Base-by-base conservation (phyloP, 2,797 vertebrate genomes). In the Acrossocheilus wenchowensis region DNA sequence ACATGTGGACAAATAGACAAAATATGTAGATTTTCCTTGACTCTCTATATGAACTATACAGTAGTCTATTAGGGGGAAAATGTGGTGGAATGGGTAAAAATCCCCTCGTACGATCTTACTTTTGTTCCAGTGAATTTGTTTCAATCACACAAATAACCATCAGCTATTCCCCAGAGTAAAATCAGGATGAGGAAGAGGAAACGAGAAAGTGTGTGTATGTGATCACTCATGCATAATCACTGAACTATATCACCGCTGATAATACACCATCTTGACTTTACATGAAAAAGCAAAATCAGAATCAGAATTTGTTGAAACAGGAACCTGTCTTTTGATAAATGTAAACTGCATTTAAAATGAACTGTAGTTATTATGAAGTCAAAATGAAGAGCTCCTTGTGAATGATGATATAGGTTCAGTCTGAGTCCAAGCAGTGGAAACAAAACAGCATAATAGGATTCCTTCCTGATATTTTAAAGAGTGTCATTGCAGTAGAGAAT, bases 21-120 rank as follows among this genome's bases (percentile, higher is more conserved):
- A 4, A 57, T 43, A 41, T 71, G 36, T 23, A 43, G 54, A 41
- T 43, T 36, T 78, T 34, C 4, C 17, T 43, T 72, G 5, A 23
- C 5, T 71, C 36, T 71, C 19, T 23, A 23, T 41, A 71, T 71
- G 5, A 45, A 45, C 69, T 45, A 14, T 60, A 66, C 26, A 26
- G 26, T 26, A 26, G 21, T 81, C 5, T 68, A 17, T 74, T 74
- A 15, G 41, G 19, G 45, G 34, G 30, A 0, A 17, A 36, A 30
- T 11, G 1, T 9, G 72, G 43, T 50, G 21, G 30, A 81, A 48
- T 64, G 54, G 34, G 54, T 36, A 66, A 78, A 87, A 88, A 83
- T 77, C 75, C 89, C 89, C 89, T 82, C 39, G 57, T 64, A 83
- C 87, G 60, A 85, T 88, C 21, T 81, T 60, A 81, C 54, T 48